Base-by-base conservation (phyloP, 2,888 invertebrate genomes). In the Fragum fragum region DNA sequence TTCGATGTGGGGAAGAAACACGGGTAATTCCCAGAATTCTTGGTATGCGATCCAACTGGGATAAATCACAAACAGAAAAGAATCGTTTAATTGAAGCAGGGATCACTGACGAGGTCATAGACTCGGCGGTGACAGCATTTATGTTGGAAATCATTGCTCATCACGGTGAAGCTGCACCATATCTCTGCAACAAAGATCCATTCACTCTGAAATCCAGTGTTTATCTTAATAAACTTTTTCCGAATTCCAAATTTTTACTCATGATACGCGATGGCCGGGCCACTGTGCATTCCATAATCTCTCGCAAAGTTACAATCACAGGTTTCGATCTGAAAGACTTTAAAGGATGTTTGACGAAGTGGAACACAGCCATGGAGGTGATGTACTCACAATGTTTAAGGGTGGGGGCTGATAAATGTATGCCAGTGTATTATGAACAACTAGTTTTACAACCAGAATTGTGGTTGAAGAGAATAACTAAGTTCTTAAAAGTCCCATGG, bases 171-270 rank as follows among this genome's bases (percentile, higher is more conserved):
- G 97, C 98, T 36, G 99, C 99, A 73, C 97, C 97, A 82, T 96
- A 99, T 72, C 96, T 99, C 85, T 99, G 99, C 96, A 99, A 99
- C 96, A 99, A 99, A 95, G 99, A 99, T 95, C 99, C 99, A 72
- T 97, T 99, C 89, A 99, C 99, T 78, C 96, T 99, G 89, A 99
- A 99, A 95, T 98, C 98, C 96, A 98, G 98, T 93, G 97, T 97
- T 73, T 99, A 98, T 95, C 97, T 99, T 91, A 96, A 97, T 86
- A 97, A 98, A 94, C 96, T 99, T 82, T 99, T 99, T 95, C 99
- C 99, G 63, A 98, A 98, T 94, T 97, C 99, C 79, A 99, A 99
- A 95, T 99, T 99, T 95, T 96, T 99, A 91, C 98, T 99, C 95
- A 99, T 99, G 98, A 97, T 99, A 91, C 97, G 99, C 86, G 99